Base-by-base conservation (phyloP, 2,888 invertebrate species). In the Xylocampa areola region DNA sequence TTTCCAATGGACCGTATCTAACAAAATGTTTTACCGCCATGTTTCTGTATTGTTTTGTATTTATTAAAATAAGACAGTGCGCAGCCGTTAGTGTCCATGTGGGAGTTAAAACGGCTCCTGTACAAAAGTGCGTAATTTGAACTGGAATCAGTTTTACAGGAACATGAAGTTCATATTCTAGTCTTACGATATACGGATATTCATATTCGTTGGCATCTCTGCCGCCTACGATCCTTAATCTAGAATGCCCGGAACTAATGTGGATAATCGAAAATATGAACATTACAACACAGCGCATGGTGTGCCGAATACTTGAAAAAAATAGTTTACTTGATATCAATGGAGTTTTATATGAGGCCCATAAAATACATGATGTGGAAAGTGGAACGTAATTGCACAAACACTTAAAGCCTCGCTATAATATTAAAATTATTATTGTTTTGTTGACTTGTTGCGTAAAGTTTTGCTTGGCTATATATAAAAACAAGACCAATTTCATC, bases 81-180 rank as follows among this genome's bases (percentile, higher is more conserved):
- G 32, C 44, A 11, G 44, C 44, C 13, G 44, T 44, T 21, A 44
- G 6, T 13, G 44, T 23, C 44, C 44, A 44, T 7, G 13, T 33
- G 0, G 44, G 23, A n/a, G 32, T 33, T 13, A 44, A 10, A 14
- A 44, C 32, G 0, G 32, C 21, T 0, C 32, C 19, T 6, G 44
- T 33, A 13, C 44, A 44, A 10, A n/a, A 10, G 14, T 32, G 32
- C 4, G 7, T 2, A n/a, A 23, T 1, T 14, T 2, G 4, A 1
- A 14, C 7, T 5, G 10, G 5, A 1, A 2, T 6, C 2, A 21
- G 1, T 10, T 8, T n/a, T 27, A n/a, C 17, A n/a, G n/a, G n/a
- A 14, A 21, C 6, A 8, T 10, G 1, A 4, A 23, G 2, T 4
- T 44, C 6, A 14, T 21, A 7, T 32, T 23, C 21, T 10, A 44